Base-by-base conservation (phyloP, 2,797 vertebrate species). In the Sarcoramphus papa region DNA sequence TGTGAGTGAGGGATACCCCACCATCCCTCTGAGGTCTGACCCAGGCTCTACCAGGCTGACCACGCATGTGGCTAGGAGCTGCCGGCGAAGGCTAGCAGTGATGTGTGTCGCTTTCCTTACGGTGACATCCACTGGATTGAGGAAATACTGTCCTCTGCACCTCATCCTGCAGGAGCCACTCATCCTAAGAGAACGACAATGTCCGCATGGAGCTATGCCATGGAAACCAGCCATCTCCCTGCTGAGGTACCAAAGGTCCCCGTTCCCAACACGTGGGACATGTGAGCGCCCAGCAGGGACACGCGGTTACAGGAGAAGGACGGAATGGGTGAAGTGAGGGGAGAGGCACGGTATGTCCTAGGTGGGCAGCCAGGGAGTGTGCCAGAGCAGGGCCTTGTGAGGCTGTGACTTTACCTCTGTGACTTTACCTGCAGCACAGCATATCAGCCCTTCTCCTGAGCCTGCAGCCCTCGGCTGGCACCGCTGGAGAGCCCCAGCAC, bases 81-180 rank as follows among this genome's bases (percentile, higher is more conserved):
- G 33, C 18, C 1, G 1, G 9, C 2, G 0, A n/a, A n/a, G n/a
- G 56, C 62, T 56, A 35, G 30, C 43, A 50, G 14, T 9, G 54
- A 43, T 8, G 4, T 4, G 56, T 37, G 53, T 8, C 1, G 0
- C 54, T n/a, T 68, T 30, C 68, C n/a, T 50, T 18, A 33, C 1
- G 1, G 64, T 72, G 51, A 13, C 50, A 48, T 33, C 25, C 40
- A 9, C 23, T n/a, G 8, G 6, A 7, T 3, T 22, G 59, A 62
- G 48, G 47, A 62, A 67, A 54, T 11, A 18, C 7, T 33, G n/a
- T 45, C 80, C 67, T 84, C 37, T 19, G 28, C 75, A 35, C 41
- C 56, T 69, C 51, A 13, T 63, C 30, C 57, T 3, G 4, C 37
- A 18, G 35, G 41, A 88, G 47, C 51, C 27, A 15, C 74, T 51